Evolutionary conservation across 1,140 invertebrate genomes (phyloP), one percentile per base, ranked within the genome.

Genomic region (Drosophila miranda): DNA sequence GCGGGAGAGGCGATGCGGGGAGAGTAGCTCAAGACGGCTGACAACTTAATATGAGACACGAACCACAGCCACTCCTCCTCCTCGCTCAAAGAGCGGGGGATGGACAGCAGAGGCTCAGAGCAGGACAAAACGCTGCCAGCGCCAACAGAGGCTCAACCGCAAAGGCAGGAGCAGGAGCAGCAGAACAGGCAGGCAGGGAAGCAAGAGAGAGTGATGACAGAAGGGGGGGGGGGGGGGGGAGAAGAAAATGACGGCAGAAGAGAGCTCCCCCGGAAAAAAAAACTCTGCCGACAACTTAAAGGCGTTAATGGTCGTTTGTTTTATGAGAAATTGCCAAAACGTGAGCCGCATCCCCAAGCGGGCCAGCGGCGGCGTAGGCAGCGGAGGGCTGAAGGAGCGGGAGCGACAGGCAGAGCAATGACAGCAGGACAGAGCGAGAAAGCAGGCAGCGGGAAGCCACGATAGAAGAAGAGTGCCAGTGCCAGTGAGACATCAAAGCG

Each of bases 301-400:
- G 82, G 82, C 82, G 82, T 86, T 90, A 90, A 90, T 90, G 89
- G 89, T 83, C 89, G 89, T 90, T 90, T 90, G 89, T 90, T 90
- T 90, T 90, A 90, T 90, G 89, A 90, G 89, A 90, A 90, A 90
- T 90, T 90, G 89, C 89, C 78, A 78, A 89, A 89, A 90, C 89
- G 89, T 90, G 89, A 76, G 61, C 63, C 21, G 89, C 78, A 90
- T 90, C 56, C 55, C n/a, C 51, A 90, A 72, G 49, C 51, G 9
- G 13, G 34, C 3, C 34, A 38, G 34, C 3, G 4, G 34, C 3
- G 8, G 34, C 9, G 41, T 26, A 34, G 30, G 30, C 46, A 43
- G 44, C 26, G 14, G 43, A 9, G 26, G 16, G 6, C 13, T 6
- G 13, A 46, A 23, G 19, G 16, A 28, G 44, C 3, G 6, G 16